These are phyloP conservation scores for Sphyrna mokarran DNA, from an alignment of 2,113 vertebrate species.

Conservation along the genomic window DNA sequence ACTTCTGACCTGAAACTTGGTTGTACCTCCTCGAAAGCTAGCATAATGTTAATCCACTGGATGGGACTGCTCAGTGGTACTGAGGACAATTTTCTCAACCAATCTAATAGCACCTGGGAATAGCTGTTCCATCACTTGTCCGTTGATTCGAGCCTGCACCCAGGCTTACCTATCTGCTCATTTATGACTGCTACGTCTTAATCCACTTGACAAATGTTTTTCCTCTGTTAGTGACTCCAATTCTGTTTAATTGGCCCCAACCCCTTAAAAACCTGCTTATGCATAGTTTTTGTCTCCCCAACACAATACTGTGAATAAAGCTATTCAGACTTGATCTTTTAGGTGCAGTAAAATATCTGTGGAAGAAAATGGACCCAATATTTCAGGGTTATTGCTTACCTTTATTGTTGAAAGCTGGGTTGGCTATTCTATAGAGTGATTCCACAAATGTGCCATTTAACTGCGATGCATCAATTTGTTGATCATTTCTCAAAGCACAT, in stretches of 20 bases:
- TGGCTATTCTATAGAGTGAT: not conserved
- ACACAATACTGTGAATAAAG: not conserved
- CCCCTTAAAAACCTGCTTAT: not conserved
- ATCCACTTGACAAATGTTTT: not conserved
- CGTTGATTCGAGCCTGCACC: not conserved
- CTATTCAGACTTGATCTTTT: not conserved
- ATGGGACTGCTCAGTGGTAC: no score
- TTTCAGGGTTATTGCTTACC: not conserved
- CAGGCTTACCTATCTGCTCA: not conserved
- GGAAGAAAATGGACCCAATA: not conserved
- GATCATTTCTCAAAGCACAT: not conserved
- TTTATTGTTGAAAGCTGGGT: not conserved
- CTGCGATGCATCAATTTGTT: not conserved
- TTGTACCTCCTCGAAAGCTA: no score
- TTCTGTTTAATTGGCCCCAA: not conserved
- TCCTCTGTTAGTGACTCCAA: not conserved
- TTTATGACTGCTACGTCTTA: not conserved
- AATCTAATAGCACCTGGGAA: no score
- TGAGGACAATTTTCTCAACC: no score
- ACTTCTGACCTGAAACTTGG: no score
- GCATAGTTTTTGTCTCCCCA: not conserved
- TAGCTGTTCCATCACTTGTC: not conserved
- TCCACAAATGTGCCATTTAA: not conserved
- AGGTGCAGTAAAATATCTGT: not conserved
- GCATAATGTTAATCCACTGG: no score